These are phyloP conservation scores for Zaprionus inermis DNA, from an alignment of 1,140 invertebrate genomes.

Conservation along the genomic window DNA sequence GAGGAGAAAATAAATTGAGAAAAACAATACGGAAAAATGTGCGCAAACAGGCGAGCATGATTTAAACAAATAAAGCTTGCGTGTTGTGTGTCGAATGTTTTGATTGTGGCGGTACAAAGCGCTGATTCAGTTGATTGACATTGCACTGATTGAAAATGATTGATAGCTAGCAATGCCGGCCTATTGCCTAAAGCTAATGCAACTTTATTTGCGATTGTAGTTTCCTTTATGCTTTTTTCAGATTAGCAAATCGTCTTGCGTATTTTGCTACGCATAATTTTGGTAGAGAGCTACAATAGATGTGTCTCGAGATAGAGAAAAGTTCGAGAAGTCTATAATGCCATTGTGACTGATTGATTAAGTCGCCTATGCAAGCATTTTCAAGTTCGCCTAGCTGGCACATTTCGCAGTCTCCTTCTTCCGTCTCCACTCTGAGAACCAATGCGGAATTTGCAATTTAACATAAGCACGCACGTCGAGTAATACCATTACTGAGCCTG, in stretches of 20 bases:
- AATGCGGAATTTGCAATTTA: not conserved
- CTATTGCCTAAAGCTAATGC: not conserved
- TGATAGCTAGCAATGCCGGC: not conserved
- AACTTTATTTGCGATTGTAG: not conserved
- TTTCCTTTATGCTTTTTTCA: not conserved
- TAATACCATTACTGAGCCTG: not conserved
- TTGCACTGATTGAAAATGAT: slow-evolving; percentile 1
- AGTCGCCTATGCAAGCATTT: not conserved
- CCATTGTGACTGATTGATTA: not conserved
- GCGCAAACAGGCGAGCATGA: not conserved
- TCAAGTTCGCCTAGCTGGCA: not conserved
- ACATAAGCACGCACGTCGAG: not conserved
- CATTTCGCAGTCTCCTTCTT: not conserved
- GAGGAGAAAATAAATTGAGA: not conserved
- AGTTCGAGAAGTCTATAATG: not conserved
- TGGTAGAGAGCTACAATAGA: not conserved
- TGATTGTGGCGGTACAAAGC: not conserved
- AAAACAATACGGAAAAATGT: not conserved
- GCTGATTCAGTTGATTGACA: not conserved
- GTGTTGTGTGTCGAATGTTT: not conserved
- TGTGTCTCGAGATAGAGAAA: not conserved
- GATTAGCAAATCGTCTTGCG: not conserved
- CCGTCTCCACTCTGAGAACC: not conserved
- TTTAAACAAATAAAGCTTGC: not conserved
- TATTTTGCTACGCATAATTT: too few species aligned